Evolutionary conservation across 37 sponge, comb jelly and placozoan genomes (phyloP), one percentile per base, ranked within the genome.

Genomic region (Beroe forskalii): DNA sequence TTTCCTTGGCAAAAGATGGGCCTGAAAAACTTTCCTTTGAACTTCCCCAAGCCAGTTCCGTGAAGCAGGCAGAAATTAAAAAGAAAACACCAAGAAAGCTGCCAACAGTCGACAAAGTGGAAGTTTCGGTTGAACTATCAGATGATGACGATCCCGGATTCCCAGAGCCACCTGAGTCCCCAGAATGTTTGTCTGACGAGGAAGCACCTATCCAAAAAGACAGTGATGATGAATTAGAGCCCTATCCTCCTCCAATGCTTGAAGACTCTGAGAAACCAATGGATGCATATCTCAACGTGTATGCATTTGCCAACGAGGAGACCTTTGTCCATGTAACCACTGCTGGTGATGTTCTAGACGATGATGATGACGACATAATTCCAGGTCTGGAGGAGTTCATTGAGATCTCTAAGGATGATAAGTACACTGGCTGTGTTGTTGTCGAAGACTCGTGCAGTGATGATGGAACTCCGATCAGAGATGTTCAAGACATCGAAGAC

Each of bases 391-490:
- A 69, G 72, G 35, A 28, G 35, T 35, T 31, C 38, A 27, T 32
- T 32, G 72, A 69, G 72, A 32, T 32, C 32, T 27, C 27, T 17
- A 9, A 36, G 1, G 20, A 24, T 30, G 72, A 69, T 32, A 41
- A 23, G 14, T 27, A 44, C 24, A 38, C 8, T 25, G 22, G 25
- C 48, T 43, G 12, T 6, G 86, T 80, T 44, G 55, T 80, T 1
- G 55, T 80, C 17, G 86, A 41, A 80, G 86, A 80, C 31, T 44
- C 86, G 0, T 28, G 22, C 23, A 80, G 86, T 30, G 86, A 80
- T 6, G 86, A 80, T 80, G 86, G 86, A 20, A 80, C 30, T 38
- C 48, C 86, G 0, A 80, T 80, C 86, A 3, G 86, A 25, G 40
- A 80, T 22, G 25, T 80, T 20, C 44, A 80, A 25, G 86, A 80